These are phyloP conservation scores for Autographa pulchrina DNA, from an alignment of 2,888 invertebrate genomes.

Conservation along the genomic window DNA sequence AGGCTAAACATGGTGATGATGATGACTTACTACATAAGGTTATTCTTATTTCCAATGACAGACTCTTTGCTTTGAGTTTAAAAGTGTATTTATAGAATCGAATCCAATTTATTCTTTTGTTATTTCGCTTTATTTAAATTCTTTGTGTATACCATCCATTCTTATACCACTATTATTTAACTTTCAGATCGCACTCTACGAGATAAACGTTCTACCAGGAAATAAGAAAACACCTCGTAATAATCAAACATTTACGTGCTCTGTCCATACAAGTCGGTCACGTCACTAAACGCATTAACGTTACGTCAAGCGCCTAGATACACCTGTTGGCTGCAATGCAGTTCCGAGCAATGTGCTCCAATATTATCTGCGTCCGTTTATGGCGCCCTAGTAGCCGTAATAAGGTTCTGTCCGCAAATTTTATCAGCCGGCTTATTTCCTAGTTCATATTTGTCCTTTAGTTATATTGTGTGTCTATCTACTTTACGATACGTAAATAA, in stretches of 20 bases:
- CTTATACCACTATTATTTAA: background rate
- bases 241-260: conserved; percentile 18
- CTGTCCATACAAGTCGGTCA: conserved; percentile 24
- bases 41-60: too few species aligned
- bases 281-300: conserved; percentile 45
- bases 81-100: too few species aligned
- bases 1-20: too few species aligned
- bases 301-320: conserved; percentile 43
- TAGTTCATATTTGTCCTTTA: too few species aligned
- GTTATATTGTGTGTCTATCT: background rate
- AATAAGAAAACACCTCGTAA: background rate
- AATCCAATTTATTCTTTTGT: too few species aligned
- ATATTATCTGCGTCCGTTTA: conserved; percentile 38
- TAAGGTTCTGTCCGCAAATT: conserved; percentile 3
- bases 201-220: background rate
- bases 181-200: background rate
- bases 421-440: background rate
- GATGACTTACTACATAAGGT: too few species aligned
- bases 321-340: conserved; percentile 48
- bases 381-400: conserved; percentile 35
- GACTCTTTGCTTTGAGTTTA: too few species aligned
- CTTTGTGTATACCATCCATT: too few species aligned
- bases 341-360: conserved; percentile 31
- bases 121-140: too few species aligned
- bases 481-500: background rate